Percentiles rank a stretch among this genome's conserved stretches.
Evolutionary conservation across 2,797 vertebrate species (phyloP).

Genomic region (Chaetophractus vellerosus): DNA sequence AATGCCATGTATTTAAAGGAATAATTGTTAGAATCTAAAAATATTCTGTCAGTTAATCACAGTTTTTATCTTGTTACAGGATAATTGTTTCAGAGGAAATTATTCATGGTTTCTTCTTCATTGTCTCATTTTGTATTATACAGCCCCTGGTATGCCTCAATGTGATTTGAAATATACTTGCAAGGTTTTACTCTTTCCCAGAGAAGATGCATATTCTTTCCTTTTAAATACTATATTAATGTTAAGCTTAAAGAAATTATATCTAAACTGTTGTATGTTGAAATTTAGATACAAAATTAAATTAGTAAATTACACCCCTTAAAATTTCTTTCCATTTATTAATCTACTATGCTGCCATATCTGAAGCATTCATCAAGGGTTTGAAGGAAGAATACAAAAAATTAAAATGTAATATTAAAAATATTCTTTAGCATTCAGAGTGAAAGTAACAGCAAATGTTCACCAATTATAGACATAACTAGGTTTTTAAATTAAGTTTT

Average conservation of each 20-base stretch:
- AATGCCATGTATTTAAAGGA: background rate
- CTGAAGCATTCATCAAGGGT: constrained; percentile 73
- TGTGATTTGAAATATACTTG: background rate
- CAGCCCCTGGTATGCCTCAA: background rate
- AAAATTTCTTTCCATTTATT: constrained; percentile 4
- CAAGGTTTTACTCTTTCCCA: background rate
- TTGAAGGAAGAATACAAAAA: constrained; percentile 74
- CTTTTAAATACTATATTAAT: background rate
- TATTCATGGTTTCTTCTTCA: background rate
- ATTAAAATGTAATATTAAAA: constrained; percentile 59
- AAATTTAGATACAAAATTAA: background rate
- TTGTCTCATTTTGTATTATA: background rate
- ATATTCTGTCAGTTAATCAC: background rate
- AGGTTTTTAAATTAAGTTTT: no score
- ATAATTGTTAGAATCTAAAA: background rate
- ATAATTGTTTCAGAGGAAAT: background rate
- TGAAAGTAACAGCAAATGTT: background rate
- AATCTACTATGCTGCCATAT: constrained; percentile 70
- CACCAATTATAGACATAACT: no score
- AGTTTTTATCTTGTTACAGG: background rate
- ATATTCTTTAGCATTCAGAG: background rate
- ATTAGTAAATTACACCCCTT: constrained; percentile 70
- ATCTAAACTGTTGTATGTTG: background rate
- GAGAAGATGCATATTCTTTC: background rate
- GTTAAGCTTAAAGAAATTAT: background rate